These are phyloP conservation scores for Denticeps clupeoides DNA, from an alignment of 2,797 vertebrate species.

Conservation along the genomic window DNA sequence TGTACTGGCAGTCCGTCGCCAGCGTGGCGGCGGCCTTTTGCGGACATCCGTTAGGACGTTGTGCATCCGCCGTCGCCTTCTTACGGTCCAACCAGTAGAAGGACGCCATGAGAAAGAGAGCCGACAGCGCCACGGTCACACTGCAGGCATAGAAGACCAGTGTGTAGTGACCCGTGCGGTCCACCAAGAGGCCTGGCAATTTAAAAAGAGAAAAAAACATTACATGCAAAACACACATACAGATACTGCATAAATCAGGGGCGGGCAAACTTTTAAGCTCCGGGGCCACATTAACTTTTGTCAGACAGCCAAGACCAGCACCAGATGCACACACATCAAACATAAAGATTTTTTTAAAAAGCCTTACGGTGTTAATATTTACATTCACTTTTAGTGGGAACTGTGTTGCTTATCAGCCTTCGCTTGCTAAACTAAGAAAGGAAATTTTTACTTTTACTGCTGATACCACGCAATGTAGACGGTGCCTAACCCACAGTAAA, in stretches of 20 bases:
- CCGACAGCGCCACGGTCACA: slow-evolving; percentile 66
- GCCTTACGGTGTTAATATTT: no score
- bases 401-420: no score
- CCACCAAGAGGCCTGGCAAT: slow-evolving; percentile 72
- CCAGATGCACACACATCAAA: no score
- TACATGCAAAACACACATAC: not conserved
- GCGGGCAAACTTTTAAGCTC: not conserved
- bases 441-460: no score
- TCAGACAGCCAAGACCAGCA: not conserved
- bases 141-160: slow-evolving; percentile 71
- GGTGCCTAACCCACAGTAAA: no score
- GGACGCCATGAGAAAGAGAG: slow-evolving; percentile 70
- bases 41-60: not conserved
- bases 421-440: no score
- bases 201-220: not conserved
- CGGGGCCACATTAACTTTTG: no score
- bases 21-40: slow-evolving; percentile 8
- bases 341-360: no score
- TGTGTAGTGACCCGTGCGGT: slow-evolving; percentile 61
- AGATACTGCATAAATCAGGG: not conserved
- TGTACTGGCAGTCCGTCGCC: slow-evolving; percentile 35
- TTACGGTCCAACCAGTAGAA: slow-evolving; percentile 61
- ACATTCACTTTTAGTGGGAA: no score
- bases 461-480: no score
- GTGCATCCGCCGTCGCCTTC: slow-evolving; percentile 19